These are phyloP conservation scores for Leptoteleia sp. DNA, from an alignment of 1,140 invertebrate species.

Conservation along the genomic window DNA sequence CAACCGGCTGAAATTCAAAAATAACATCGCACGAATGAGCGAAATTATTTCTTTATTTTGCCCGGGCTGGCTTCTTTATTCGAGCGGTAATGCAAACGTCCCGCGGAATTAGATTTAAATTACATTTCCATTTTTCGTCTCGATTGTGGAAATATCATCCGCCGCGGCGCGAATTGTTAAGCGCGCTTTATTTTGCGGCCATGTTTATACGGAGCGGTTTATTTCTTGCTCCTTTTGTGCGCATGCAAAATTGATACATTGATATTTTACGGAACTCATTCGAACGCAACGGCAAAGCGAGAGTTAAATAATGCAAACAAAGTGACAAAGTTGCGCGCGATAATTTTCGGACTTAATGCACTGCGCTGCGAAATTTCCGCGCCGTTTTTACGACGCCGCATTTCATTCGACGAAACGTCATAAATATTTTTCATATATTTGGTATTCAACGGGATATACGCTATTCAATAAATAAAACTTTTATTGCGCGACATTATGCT, in stretches of 20 bases:
- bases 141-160: conserved; percentile 33
- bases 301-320: not conserved
- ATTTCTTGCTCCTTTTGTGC: not conserved
- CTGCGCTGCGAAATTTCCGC: too few relatives aligned
- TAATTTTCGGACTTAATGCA: not conserved
- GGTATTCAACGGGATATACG: too few relatives aligned
- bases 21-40: conserved; percentile 38
- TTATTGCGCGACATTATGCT: too few relatives aligned
- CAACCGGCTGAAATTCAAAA: conserved; percentile 48
- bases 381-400: too few relatives aligned
- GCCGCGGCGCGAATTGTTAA: conserved; percentile 12
- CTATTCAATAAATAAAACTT: too few relatives aligned
- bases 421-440: too few relatives aligned
- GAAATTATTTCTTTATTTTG: conserved; percentile 42
- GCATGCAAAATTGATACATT: conserved; percentile 4
- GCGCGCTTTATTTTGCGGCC: conserved; percentile 1
- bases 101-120: conserved; percentile 51
- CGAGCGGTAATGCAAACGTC: conserved; percentile 30
- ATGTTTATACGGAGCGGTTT: not conserved
- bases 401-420: too few relatives aligned
- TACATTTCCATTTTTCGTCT: conserved; percentile 35
- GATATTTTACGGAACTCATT: conserved; percentile 8
- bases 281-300: conserved; percentile 3
- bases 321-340: conserved; percentile 1
- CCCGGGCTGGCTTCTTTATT: conserved; percentile 23